Conservation (phyloP, 1,140 invertebrate genomes). For the Drosophila setifemur region DNA sequence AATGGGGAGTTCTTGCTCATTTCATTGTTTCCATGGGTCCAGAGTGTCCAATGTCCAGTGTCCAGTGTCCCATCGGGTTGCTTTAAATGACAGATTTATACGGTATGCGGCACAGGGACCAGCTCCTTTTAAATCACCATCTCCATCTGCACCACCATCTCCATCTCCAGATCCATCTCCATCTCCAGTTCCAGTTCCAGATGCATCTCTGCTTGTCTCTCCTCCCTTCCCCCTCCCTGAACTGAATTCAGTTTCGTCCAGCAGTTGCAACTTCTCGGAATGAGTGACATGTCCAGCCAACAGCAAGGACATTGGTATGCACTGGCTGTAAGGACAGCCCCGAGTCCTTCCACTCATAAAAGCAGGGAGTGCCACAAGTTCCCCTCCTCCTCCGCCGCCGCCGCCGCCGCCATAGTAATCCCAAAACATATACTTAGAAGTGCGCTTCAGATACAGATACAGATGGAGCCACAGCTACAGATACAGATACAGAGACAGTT, state of each 20-base stretch:
- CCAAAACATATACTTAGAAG: slow-evolving; percentile 71
- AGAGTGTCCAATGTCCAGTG: not conserved
- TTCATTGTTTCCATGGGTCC: slow-evolving; percentile 11
- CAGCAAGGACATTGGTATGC: slow-evolving; percentile 28
- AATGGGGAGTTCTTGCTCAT: too few species aligned
- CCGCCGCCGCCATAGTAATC: slow-evolving; percentile 36
- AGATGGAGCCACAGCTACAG: not conserved
- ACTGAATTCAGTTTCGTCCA: slow-evolving; percentile 12
- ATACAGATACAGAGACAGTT: slow-evolving; percentile 5
- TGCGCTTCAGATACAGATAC: slow-evolving; percentile 40
- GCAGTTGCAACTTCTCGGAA: slow-evolving; percentile 10
- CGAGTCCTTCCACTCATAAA: slow-evolving; percentile 15
- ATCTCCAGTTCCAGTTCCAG: too few species aligned
- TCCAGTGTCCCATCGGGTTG: not conserved
- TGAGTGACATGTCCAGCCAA: slow-evolving; percentile 37
- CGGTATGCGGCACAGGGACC: not conserved
- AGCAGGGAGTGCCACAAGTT: too few species aligned
- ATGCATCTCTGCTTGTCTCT: too few species aligned
- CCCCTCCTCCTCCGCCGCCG: too few species aligned
- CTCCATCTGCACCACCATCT: too few species aligned
- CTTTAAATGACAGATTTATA: slow-evolving; percentile 65
- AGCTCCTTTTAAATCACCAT: not conserved
- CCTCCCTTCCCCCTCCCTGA: slow-evolving; percentile 31
- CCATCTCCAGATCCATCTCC: not conserved
- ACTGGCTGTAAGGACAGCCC: slow-evolving; percentile 9